Base-by-base conservation (phyloP, 92 coral and sea anemone genomes). In the Virgularia gustaviana region DNA sequence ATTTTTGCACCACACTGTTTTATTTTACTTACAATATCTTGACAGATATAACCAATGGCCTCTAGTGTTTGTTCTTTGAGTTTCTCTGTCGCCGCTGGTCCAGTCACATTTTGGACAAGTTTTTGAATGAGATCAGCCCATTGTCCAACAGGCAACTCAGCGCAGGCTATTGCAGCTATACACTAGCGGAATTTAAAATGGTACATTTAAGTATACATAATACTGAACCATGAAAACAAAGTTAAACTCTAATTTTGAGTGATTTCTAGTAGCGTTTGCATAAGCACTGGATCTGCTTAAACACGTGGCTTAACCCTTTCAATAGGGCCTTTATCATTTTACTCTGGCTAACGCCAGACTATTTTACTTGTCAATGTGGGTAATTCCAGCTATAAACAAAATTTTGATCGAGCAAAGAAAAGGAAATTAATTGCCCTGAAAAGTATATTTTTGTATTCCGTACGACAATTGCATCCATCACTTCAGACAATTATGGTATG, bases 91-190 rank as follows among this genome's bases (percentile, higher is more conserved):
- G 83, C 88, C 25, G 41, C 53, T 9, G 73, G 13, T 29, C 57
- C 71, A 18, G 81, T 65, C 18, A 76, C 85, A 75, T 84, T 79
- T 34, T 42, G 72, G 43, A 86, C 86, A 62, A 94, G 76, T 6
- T 75, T 77, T n/a, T 83, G 81, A 4, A 87, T 76, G 81, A 94
- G 52, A 1, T 89, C 90, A 38, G 79, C 36, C 87, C 90, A 84
- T 51, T 94, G 89, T 6, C 70, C 75, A 36, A 75, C 86, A 2
- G 99, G 99, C 45, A 94, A 87, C 43, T 94, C 99, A 10, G 99
- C 96, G 89, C 99, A 94, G 7, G 99, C 99, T 65, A 94, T 89
- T 0, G 99, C 94, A 43, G 96, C 96, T 59, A 94, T 89, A 37
- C 96, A 89, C 99, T 94, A 58, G 11, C 36, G 31, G 43, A 23